These are phyloP conservation scores for Eumacrocentrus americanus DNA, from an alignment of 2,888 invertebrate genomes.

Conservation along the genomic window DNA sequence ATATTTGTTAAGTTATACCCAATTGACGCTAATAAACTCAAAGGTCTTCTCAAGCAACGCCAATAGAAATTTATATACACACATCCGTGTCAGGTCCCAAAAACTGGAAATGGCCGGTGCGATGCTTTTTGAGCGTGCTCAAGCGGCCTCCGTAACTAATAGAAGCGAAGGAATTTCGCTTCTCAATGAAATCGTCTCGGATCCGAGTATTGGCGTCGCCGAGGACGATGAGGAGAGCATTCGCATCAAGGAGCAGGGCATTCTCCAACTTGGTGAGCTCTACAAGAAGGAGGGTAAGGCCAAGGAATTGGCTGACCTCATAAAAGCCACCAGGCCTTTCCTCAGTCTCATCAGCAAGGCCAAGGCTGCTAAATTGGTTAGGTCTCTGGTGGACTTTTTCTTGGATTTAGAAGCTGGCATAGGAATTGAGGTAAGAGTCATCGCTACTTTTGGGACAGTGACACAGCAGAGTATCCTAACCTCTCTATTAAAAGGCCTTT, in stretches of 20 bases:
- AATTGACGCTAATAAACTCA: not conserved
- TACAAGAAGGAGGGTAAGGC: conserved; percentile 94
- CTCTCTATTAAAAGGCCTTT: not conserved
- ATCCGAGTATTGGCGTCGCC: conserved; percentile 75
- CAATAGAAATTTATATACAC: not conserved
- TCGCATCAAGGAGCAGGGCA: conserved; percentile 90
- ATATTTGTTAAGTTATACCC: not conserved
- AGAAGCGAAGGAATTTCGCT: conserved; percentile 78
- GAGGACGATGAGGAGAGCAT: conserved; percentile 90
- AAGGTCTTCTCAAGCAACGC: not conserved
- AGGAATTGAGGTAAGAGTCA: conserved; percentile 77
- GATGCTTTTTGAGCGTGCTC: conserved; percentile 86
- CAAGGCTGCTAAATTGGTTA: conserved; percentile 97
- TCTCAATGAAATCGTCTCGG: conserved; percentile 78
- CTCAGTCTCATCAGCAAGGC: conserved; percentile 96
- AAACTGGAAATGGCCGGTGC: conserved; percentile 79
- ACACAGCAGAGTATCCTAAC: not conserved
- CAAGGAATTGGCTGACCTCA: conserved; percentile 88
- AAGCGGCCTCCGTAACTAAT: conserved; percentile 76
- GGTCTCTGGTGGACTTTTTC: conserved; percentile 96
- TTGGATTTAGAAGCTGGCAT: conserved; percentile 95
- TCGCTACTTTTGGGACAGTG: not conserved
- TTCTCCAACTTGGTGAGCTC: conserved; percentile 88
- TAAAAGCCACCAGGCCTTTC: conserved; percentile 95
- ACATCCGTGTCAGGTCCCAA: conserved; percentile 1